A percentile compares a stretch with the other conserved stretches of the same genome.
phyloP scores from a whole-genome alignment of 1,140 invertebrate species.

The Drosophila watanabei region DNA sequence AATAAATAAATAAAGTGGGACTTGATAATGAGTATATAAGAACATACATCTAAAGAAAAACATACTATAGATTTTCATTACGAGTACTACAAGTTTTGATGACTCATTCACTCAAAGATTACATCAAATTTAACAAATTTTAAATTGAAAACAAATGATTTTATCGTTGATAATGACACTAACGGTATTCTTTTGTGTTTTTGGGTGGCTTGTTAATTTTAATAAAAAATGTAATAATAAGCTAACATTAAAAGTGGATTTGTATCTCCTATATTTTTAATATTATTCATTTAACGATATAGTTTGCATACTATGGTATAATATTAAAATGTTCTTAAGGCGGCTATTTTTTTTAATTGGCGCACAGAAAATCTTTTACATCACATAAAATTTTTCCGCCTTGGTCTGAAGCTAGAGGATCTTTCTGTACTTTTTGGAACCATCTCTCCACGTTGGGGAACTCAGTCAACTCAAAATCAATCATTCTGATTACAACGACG shows the following conservation, averaged over 20 bases:
- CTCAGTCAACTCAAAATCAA: conserved; percentile 87
- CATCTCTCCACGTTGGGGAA: conserved; percentile 9
- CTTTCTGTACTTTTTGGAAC: not conserved
- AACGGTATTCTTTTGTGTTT: not conserved
- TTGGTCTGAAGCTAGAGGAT: conserved; percentile 75
- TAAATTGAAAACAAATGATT: not conserved
- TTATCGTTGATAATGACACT: too few species aligned
- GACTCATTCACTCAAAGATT: not conserved
- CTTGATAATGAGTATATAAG: not conserved
- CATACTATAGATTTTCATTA: not conserved
- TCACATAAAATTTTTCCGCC: not conserved
- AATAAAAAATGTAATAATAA: too few species aligned
- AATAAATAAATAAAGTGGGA: not conserved
- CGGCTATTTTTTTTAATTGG: not conserved
- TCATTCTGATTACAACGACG: conserved; percentile 88
- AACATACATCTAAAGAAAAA: not conserved
- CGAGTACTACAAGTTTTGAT: not conserved
- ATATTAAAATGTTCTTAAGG: not conserved
- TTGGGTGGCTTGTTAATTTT: not conserved
- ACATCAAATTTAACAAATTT: not conserved
- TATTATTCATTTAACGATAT: too few species aligned
- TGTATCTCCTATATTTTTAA: too few species aligned
- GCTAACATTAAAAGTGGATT: too few species aligned
- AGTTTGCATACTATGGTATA: too few species aligned
- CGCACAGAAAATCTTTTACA: not conserved